phyloP scores from a whole-genome alignment of 2,888 invertebrate species.

The Heliconius sara region DNA sequence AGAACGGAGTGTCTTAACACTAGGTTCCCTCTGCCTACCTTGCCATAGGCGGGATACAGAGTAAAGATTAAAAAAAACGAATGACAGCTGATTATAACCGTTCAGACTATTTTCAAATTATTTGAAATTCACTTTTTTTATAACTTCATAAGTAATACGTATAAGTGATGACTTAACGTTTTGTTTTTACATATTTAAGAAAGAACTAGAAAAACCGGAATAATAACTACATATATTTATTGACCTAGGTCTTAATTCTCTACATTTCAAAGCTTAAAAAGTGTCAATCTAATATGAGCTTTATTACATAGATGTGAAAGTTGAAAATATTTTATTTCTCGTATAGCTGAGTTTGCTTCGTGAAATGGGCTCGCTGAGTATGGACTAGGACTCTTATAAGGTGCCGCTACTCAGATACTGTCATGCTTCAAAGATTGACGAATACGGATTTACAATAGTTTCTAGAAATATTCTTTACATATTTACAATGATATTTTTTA shows the following conservation, averaged over 20 bases:
- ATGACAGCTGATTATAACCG: background rate
- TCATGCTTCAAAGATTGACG: constrained; percentile 45
- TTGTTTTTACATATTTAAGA: constrained; percentile 35
- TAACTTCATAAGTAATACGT: background rate
- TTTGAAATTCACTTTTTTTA: background rate
- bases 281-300: constrained; percentile 17
- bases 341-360: constrained; percentile 45
- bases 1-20: too few species aligned
- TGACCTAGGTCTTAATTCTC: constrained; percentile 48
- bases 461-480: background rate
- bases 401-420: constrained; percentile 48
- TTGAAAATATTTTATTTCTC: constrained; percentile 22
- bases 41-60: too few species aligned
- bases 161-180: constrained; percentile 27
- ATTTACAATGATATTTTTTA: background rate
- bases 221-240: constrained; percentile 42
- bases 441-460: constrained; percentile 28
- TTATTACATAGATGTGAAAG: background rate
- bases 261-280: background rate
- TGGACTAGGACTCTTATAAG: constrained; percentile 48
- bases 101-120: background rate
- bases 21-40: too few species aligned
- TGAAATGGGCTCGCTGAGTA: constrained; percentile 47
- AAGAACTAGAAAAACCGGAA: constrained; percentile 41
- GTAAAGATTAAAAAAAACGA: background rate